phyloP scores from a whole-genome alignment of 1,140 invertebrate species.

The Drosophila kohkoa region DNA sequence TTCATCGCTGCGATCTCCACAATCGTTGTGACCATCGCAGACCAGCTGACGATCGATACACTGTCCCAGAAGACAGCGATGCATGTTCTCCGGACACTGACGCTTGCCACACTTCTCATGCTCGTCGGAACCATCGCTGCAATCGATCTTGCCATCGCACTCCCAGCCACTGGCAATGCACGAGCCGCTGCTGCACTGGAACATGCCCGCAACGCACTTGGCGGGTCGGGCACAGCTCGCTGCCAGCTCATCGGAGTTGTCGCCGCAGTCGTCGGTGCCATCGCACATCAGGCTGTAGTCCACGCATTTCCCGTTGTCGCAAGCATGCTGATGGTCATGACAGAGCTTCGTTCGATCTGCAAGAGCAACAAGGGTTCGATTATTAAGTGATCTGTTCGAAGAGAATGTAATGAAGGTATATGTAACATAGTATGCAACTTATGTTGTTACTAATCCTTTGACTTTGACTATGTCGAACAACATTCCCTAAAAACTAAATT shows the following conservation, averaged over 20 bases:
- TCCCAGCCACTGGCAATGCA: conserved; percentile 91
- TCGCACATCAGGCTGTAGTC: conserved; percentile 88
- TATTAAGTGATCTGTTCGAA: not conserved
- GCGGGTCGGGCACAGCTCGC: conserved; percentile 85
- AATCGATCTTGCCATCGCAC: conserved; percentile 91
- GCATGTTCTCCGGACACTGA: conserved; percentile 75
- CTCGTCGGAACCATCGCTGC: conserved; percentile 90
- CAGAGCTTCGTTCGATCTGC: conserved; percentile 83
- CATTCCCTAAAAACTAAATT: too few relatives aligned
- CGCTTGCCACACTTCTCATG: conserved; percentile 86
- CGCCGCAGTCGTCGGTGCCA: conserved; percentile 87
- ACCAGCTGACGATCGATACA: conserved; percentile 85
- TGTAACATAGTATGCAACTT: too few relatives aligned
- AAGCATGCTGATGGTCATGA: conserved; percentile 90
- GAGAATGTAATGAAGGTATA: too few relatives aligned
- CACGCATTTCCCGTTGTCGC: conserved; percentile 93
- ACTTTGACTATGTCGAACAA: too few relatives aligned
- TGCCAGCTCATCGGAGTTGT: conserved; percentile 89
- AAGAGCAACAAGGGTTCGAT: not conserved
- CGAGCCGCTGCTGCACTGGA: conserved; percentile 86
- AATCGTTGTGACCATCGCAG: conserved; percentile 86
- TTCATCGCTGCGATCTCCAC: conserved; percentile 86
- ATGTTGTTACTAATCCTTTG: too few relatives aligned
- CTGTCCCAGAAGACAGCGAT: conserved; percentile 85
- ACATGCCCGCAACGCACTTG: conserved; percentile 57